Base-by-base conservation (phyloP, 2,888 invertebrate genomes). In the Ornithoptera alexandrae region DNA sequence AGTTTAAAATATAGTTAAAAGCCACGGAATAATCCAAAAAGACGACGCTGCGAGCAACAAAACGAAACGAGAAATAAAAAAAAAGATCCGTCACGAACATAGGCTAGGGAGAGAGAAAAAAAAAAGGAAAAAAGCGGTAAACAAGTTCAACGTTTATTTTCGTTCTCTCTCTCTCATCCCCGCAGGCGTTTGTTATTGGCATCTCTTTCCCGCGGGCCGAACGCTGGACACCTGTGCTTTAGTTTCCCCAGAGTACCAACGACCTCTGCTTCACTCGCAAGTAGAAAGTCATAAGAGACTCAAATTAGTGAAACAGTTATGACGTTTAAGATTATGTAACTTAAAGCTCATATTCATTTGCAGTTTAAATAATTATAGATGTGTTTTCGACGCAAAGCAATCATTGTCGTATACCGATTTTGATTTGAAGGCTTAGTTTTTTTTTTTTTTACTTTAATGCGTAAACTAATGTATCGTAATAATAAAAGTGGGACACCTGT, bases 221-320 rank as follows among this genome's bases (percentile, higher is more conserved):
- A 87, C 92, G 92, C 88, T 90, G 92, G 91, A 92, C 92, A 92
- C 92, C 92, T 92, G 92, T 92, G 92, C 92, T 92, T 92, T 89
- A 92, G 91, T 92, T 91, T 92, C 92, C 92, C 90, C 88, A 84
- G 88, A 91, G 92, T 92, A 91, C 90, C 92, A 92, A 91, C 92
- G 92, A 92, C 92, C 92, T 92, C 91, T 90, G 82, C 77, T 76
- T 67, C 71, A 74, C 74, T 78, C 74, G 79, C 80, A 76, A 76
- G 76, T 80, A 75, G 81, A 89, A 88, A 74, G 83, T 75, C 85
- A 75, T 83, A 92, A 77, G 81, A 77, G 68, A 72, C 74, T 74
- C 74, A 78, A 73, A 74, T 68, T 72, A 65, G 68, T 71, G 74
- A 80, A 68, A 72, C 76, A 73, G 88, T 76, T 79, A 77, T 85